A percentile compares a stretch with the other conserved stretches of the same genome.
Evolutionary conservation across 1,140 invertebrate genomes (phyloP).

Genomic region (Araneus ventricosus): DNA sequence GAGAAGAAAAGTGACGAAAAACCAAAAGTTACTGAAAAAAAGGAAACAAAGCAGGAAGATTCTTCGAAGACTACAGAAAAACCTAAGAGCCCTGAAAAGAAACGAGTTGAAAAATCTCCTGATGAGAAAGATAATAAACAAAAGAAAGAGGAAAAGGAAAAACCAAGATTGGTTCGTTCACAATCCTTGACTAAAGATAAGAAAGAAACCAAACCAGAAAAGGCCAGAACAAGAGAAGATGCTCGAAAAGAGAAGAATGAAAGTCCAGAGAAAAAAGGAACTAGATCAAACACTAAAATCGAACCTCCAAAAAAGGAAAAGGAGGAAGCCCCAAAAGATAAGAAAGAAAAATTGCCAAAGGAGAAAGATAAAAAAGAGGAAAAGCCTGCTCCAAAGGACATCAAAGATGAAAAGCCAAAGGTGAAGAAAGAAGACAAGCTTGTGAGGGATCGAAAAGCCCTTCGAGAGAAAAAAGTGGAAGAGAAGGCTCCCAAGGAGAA

Average conservation of each 20-base stretch:
- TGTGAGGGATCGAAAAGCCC: slow-evolving; percentile 79
- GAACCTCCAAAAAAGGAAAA: slow-evolving; percentile 47
- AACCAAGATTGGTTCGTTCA: slow-evolving; percentile 34
- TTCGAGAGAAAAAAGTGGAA: slow-evolving; percentile 79
- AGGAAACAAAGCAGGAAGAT: slow-evolving; percentile 52
- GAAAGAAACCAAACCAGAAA: slow-evolving; percentile 75
- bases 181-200: slow-evolving; percentile 61
- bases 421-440: slow-evolving; percentile 79
- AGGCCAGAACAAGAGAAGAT: slow-evolving; percentile 79
- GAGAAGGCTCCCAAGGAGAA: slow-evolving; percentile 70
- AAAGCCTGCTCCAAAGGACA: slow-evolving; percentile 77
- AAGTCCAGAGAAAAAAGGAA: slow-evolving; percentile 73
- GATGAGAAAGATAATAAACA: slow-evolving; percentile 74
- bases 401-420: slow-evolving; percentile 81
- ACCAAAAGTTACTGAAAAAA: slow-evolving; percentile 48
- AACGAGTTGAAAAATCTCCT: slow-evolving; percentile 7
- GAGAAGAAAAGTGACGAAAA: slow-evolving; percentile 70
- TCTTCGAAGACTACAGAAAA: slow-evolving; percentile 56
- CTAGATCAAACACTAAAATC: slow-evolving; percentile 70
- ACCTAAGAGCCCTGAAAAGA: slow-evolving; percentile 60
- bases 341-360: slow-evolving; percentile 80
- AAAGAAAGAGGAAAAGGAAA: slow-evolving; percentile 80
- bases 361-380: slow-evolving; percentile 79
- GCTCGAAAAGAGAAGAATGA: slow-evolving; percentile 77
- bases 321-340: slow-evolving; percentile 77